A percentile compares a stretch with the other conserved stretches of the same genome.
phyloP scores from a whole-genome alignment of 2,113 vertebrate genomes.

The Bucco capensis region DNA sequence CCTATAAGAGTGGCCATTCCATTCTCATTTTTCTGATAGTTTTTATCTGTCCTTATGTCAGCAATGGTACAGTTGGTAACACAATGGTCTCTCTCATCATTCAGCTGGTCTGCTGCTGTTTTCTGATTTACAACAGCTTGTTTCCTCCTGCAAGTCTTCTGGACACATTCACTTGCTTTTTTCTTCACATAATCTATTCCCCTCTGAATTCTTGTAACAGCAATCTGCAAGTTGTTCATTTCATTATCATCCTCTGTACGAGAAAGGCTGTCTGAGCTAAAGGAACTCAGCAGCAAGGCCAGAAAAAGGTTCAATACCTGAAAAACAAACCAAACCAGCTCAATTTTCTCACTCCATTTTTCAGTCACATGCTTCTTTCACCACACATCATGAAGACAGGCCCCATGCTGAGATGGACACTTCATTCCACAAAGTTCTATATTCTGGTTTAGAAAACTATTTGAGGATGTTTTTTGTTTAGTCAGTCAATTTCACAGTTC shows the following conservation, averaged over 20 bases:
- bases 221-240: constrained; percentile 89
- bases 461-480: background rate
- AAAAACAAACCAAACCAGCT: background rate
- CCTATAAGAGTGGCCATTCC: constrained; percentile 74
- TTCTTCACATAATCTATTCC: constrained; percentile 80
- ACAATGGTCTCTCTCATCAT: constrained; percentile 69
- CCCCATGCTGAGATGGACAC: background rate
- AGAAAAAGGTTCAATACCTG: constrained; percentile 96
- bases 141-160: constrained; percentile 68
- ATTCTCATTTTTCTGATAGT: constrained; percentile 76
- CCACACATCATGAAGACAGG: too few relatives aligned
- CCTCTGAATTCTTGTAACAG: constrained; percentile 84
- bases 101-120: constrained; percentile 73
- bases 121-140: constrained; percentile 69
- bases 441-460: background rate
- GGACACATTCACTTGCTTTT: constrained; percentile 70
- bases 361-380: too few relatives aligned
- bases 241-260: constrained; percentile 85
- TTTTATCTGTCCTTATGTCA: constrained; percentile 76
- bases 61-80: constrained; percentile 76
- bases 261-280: constrained; percentile 92
- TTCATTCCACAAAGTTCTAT: background rate
- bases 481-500: background rate
- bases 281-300: constrained; percentile 93
- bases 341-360: too few relatives aligned